Percentiles rank a stretch among this genome's conserved stretches.
These are phyloP conservation scores for Chlorops oryzae DNA, from an alignment of 1,140 invertebrate genomes.

Conservation along the genomic window DNA sequence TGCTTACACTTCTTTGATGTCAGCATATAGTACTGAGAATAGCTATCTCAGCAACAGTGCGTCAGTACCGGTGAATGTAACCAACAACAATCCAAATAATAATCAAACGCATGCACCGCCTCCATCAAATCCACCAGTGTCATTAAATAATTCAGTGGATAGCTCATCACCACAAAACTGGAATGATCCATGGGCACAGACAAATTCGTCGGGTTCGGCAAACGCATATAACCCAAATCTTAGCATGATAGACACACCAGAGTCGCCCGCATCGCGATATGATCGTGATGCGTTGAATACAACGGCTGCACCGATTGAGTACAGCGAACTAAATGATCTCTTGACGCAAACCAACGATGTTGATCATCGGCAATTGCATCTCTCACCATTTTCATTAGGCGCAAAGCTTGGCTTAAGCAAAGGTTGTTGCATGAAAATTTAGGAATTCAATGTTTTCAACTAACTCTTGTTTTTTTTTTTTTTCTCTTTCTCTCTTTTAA, in stretches of 20 bases:
- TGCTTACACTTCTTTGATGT: constrained; percentile 5
- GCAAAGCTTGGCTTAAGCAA: constrained; percentile 34
- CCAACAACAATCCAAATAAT: constrained; percentile 31
- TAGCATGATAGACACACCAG: constrained; percentile 57
- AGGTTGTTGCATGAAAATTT: constrained; percentile 11
- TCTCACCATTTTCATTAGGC: constrained; percentile 26
- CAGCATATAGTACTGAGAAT: constrained; percentile 10
- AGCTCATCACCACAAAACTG: no score
- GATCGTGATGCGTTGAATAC: constrained; percentile 53
- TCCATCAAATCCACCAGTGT: constrained; percentile 49
- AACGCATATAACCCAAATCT: constrained; percentile 23
- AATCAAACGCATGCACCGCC: constrained; percentile 17
- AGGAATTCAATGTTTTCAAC: no score
- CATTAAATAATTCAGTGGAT: no score
- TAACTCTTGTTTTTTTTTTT: constrained; percentile 1
- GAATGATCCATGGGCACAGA: no score
- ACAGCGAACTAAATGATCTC: constrained; percentile 42
- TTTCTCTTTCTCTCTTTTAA: constrained; percentile 5
- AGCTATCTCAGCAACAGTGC: constrained; percentile 8
- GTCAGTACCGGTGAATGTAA: constrained; percentile 27
- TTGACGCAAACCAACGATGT: constrained; percentile 53
- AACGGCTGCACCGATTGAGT: constrained; percentile 52
- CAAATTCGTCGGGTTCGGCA: constrained; percentile 20
- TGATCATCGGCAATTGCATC: constrained; percentile 51
- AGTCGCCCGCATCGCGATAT: constrained; percentile 61